A percentile compares a stretch with the other conserved stretches of the same genome.
phyloP scores from a whole-genome alignment of 2,888 invertebrate species.

The Monochamus alternatus region DNA sequence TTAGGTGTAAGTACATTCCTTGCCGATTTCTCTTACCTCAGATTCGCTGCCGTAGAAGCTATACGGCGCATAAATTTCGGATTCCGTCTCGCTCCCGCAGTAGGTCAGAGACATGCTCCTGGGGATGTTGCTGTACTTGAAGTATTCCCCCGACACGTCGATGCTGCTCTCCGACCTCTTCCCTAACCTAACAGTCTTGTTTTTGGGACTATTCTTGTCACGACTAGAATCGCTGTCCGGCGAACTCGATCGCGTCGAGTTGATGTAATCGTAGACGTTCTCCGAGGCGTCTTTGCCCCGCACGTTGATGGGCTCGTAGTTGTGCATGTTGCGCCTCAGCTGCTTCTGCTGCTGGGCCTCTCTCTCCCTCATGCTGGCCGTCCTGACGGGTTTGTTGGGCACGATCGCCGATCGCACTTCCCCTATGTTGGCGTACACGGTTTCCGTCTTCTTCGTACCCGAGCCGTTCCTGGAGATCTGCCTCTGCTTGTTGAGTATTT shows the following conservation, averaged over 20 bases:
- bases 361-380: slow-evolving; percentile 88
- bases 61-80: slow-evolving; percentile 88
- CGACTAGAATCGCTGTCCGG: slow-evolving; percentile 79
- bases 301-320: slow-evolving; percentile 65
- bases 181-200: slow-evolving; percentile 65
- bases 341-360: slow-evolving; percentile 77
- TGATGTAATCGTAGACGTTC: slow-evolving; percentile 79
- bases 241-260: slow-evolving; percentile 78
- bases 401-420: slow-evolving; percentile 88
- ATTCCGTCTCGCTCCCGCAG: slow-evolving; percentile 88
- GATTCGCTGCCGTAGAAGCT: slow-evolving; percentile 81
- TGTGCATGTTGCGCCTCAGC: slow-evolving; percentile 58
- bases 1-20: no score
- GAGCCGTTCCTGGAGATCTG: slow-evolving; percentile 64
- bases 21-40: slow-evolving; percentile 63
- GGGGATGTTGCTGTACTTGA: slow-evolving; percentile 76
- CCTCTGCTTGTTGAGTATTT: slow-evolving; percentile 71
- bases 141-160: slow-evolving; percentile 73
- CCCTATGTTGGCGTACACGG: slow-evolving; percentile 88
- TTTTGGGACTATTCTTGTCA: slow-evolving; percentile 69
- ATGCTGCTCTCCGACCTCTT: slow-evolving; percentile 73
- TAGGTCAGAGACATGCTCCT: slow-evolving; percentile 83
- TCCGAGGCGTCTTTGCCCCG: slow-evolving; percentile 68
- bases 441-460: slow-evolving; percentile 68
- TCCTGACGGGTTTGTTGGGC: slow-evolving; percentile 85